Evolutionary conservation across 2,888 invertebrate genomes (phyloP), one percentile per base, ranked within the genome.

Genomic region (Listrodromus nycthemerus): DNA sequence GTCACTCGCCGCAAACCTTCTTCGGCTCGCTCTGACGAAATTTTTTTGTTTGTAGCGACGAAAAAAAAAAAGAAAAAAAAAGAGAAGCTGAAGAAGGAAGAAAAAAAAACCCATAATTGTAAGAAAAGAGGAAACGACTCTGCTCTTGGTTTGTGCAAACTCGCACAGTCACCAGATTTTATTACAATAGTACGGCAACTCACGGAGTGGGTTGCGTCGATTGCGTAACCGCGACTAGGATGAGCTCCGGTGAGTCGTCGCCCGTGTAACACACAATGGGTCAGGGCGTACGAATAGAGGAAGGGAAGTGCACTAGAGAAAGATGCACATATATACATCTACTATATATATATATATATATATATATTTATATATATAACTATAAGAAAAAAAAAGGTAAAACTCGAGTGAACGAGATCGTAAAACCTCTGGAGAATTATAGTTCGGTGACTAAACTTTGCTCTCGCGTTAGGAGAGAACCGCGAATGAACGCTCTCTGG

Each of bases 121-220:
- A 33, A 61, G 24, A 19, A 45, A 24, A 41, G 16, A 55, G 48
- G 50, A 52, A 70, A 52, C 19, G 8, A 41, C 27, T 41, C 48
- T 81, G 41, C 41, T 65, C 63, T 30, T 45, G 67, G 55, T 33
- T 77, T 81, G 65, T 61, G 81, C 70, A 66, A 76, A 81, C 65
- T 76, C 27, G 21, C 55, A 5, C 24, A 37, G 61, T 71, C 58
- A 50, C 55, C 50, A 45, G 24, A n/a, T 55, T 81, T 81, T 37
- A 73, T 73, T 82, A 73, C 73, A 41, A 82, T 77, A 63, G 58
- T 27, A 30, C 66, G 55, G 48, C 66, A 73, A 55, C 65, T 70
- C 65, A 13, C 27, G n/a, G 61, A 27, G 61, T 16, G 16, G 41
- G 30, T 61, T 61, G 61, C 61, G 61, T 61, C 61, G 30, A 61